Base-by-base conservation (phyloP, 2,888 invertebrate genomes). In the Osmoderma eremita region DNA sequence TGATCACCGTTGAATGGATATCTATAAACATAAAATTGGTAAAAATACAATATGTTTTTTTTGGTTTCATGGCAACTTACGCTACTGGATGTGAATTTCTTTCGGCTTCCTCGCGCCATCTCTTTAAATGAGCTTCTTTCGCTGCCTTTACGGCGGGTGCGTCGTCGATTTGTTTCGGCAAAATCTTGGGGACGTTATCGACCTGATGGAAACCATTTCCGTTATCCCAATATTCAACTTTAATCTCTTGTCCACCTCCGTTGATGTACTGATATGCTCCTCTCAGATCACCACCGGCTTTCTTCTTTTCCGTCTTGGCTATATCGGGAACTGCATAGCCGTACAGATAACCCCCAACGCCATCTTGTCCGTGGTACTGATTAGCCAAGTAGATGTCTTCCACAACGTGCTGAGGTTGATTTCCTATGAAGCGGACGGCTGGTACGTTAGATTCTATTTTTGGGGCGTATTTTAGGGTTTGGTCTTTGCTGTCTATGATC, bases 151-250 rank as follows among this genome's bases (percentile, higher is more conserved):
- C 91, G 69, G 88, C 91, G 0, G 89, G 89, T 0, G 89, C 88
- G 77, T 91, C 91, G 70, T 88, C 86, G 10, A 87, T 86, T 0
- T 88, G 89, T 76, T 85, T 82, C 62, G 89, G 86, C 56, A 84
- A 84, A 54, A 87, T 85, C 74, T 88, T 87, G 12, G 90, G 89
- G 1, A 90, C 82, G 78, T 92, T 91, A 76, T 91, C 91, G 67
- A 89, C 87, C 70, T 91, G 91, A 81, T 92, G 91, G 84, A 92
- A 92, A 12, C 92, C 92, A 71, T 86, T 84, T 71, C 87, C 86
- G 77, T 91, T 90, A 67, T 91, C 90, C 87, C 90, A 91, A 80
- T 92, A 92, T 69, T 87, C 85, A 1, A 89, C 88, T 84, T 88
- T 87, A 67, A 90, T 85, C 67, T 87, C 83, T 63, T 88, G 84